phyloP scores from a whole-genome alignment of 2,797 vertebrate genomes.

The Pseudocheirus occidentalis region DNA sequence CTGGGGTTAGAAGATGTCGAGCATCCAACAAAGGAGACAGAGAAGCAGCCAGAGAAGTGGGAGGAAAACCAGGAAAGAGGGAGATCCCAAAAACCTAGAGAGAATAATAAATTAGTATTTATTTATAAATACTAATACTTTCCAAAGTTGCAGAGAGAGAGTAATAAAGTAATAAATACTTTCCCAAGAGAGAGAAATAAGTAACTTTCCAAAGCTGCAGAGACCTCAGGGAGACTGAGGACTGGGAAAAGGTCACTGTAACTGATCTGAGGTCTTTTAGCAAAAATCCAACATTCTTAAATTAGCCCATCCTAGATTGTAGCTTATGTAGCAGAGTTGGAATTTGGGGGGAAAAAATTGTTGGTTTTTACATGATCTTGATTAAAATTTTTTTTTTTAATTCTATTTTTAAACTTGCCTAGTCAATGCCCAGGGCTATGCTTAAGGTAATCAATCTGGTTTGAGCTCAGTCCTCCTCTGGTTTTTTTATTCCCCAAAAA shows the following conservation, averaged over 20 bases:
- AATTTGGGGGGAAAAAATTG: slow-evolving; percentile 12
- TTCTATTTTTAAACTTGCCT: background rate
- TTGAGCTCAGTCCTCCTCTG: background rate
- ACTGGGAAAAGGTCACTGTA: background rate
- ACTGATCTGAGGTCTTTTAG: background rate
- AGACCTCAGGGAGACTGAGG: background rate
- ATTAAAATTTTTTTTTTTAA: slow-evolving; percentile 39
- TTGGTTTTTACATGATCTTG: slow-evolving; percentile 3
- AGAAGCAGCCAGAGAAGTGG: background rate
- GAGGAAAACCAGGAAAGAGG: background rate
- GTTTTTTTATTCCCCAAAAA: background rate
- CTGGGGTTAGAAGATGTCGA: background rate
- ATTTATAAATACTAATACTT: too few relatives aligned
- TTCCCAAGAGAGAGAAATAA: too few relatives aligned
- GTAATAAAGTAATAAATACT: too few relatives aligned
- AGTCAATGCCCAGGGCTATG: background rate
- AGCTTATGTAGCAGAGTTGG: slow-evolving; percentile 13
- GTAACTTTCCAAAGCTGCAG: background rate
- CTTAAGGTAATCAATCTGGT: background rate
- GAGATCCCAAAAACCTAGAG: too few relatives aligned
- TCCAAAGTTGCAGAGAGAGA: too few relatives aligned
- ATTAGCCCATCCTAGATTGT: background rate
- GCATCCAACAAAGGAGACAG: background rate
- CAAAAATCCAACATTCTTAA: background rate
- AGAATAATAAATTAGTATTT: too few relatives aligned